phyloP scores from a whole-genome alignment of 2,113 vertebrate species.

The Calonectris borealis region DNA sequence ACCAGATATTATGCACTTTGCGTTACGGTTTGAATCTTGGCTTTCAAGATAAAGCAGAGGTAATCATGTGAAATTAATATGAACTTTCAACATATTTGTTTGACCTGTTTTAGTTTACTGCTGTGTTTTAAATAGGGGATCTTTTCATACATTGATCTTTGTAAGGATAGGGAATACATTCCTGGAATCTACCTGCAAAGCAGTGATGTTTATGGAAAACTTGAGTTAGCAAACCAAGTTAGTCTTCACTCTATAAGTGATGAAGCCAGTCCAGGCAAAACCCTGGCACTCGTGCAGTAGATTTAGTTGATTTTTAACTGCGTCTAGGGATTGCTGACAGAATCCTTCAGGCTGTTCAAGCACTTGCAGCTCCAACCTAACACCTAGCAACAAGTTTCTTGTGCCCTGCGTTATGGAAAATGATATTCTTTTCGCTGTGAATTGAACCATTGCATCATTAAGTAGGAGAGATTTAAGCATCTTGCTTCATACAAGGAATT shows the following conservation, averaged over 20 bases:
- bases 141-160: neutral
- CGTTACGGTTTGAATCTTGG: neutral
- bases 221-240: neutral
- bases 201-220: neutral
- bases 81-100: neutral
- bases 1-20: neutral
- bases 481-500: neutral
- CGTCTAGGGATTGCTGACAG: neutral
- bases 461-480: neutral
- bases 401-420: neutral
- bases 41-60: neutral
- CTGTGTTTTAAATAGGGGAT: neutral
- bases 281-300: neutral
- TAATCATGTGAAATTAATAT: neutral
- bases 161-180: neutral
- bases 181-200: neutral
- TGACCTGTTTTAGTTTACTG: neutral
- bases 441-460: neutral
- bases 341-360: neutral
- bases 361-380: neutral
- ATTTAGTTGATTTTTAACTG: neutral
- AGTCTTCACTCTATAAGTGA: neutral
- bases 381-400: neutral
- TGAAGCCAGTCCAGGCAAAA: neutral
- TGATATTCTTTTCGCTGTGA: neutral